Conservation (phyloP, 2,888 invertebrate genomes). For the Dysmachus trigonus region DNA sequence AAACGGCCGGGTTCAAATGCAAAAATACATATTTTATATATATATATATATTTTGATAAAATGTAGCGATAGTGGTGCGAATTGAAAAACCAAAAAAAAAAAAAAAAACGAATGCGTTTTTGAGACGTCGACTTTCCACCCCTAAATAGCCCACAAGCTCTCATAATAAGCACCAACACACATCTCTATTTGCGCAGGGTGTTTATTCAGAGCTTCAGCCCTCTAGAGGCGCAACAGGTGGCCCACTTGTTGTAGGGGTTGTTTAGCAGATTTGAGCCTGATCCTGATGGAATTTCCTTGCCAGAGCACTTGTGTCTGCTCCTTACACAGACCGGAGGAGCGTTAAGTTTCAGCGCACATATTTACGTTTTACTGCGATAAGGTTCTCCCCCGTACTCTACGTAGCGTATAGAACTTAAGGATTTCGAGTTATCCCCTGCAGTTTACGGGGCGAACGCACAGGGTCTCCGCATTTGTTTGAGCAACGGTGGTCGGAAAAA, state of each 20-base stretch:
- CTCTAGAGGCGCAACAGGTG: conserved; percentile 35
- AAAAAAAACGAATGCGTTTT: not conserved
- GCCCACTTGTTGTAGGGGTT: conserved; percentile 33
- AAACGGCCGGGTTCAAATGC: no score
- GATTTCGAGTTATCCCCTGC: conserved; percentile 31
- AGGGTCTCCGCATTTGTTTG: conserved; percentile 7
- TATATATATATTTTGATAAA: not conserved
- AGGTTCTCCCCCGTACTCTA: not conserved
- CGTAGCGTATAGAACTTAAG: conserved; percentile 19
- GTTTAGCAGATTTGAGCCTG: conserved; percentile 41
- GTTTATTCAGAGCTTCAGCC: conserved; percentile 29
- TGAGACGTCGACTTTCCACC: not conserved
- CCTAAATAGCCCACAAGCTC: conserved; percentile 18
- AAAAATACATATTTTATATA: no score
- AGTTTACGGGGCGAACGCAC: conserved; percentile 2
- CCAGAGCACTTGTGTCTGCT: conserved; percentile 28
- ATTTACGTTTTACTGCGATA: conserved; percentile 39
- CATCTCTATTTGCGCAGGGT: conserved; percentile 37
- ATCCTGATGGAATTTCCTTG: conserved; percentile 40
- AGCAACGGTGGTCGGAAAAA: conserved; percentile 14
- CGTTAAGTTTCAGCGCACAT: conserved; percentile 42
- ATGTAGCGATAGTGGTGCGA: not conserved
- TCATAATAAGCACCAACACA: conserved; percentile 28
- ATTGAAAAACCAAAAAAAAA: no score
- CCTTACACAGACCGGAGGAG: conserved; percentile 36